Conservation (phyloP, 2,888 invertebrate species). For the Arctia plantaginis region DNA sequence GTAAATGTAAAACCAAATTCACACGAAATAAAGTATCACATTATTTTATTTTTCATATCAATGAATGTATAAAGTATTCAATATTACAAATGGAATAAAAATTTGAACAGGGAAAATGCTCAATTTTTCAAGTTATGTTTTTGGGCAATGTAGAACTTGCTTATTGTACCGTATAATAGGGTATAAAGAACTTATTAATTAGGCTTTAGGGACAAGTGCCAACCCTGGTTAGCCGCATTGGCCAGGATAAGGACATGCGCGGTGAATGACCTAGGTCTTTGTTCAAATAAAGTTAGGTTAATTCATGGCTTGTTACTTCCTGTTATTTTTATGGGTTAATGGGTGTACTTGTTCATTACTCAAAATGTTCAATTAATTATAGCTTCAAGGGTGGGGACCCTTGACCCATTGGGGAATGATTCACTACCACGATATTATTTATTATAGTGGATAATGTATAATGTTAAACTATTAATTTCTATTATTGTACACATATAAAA, state of each 20-base stretch:
- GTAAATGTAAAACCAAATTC: neutral
- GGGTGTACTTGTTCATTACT: constrained; percentile 1
- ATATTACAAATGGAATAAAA: constrained; percentile 1
- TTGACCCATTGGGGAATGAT: no score
- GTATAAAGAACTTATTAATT: constrained; percentile 23
- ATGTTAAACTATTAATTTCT: neutral
- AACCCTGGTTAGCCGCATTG: constrained; percentile 9
- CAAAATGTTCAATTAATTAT: constrained; percentile 12
- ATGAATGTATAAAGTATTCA: no score
- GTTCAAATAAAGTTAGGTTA: constrained; percentile 19
- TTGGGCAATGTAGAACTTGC: constrained; percentile 7
- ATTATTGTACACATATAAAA: neutral
- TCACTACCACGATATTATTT: constrained; percentile 7
- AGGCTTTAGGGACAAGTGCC: constrained; percentile 13
- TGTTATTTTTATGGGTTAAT: constrained; percentile 5
- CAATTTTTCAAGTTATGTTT: constrained; percentile 2
- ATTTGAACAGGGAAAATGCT: neutral
- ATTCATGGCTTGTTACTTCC: constrained; percentile 15
- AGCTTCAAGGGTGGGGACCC: constrained; percentile 10
- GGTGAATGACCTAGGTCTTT: constrained; percentile 18
- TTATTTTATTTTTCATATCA: neutral
- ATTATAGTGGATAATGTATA: neutral
- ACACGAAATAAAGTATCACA: neutral
- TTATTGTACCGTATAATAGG: constrained; percentile 11
- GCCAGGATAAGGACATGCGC: constrained; percentile 12